Percentiles rank a stretch among this genome's conserved stretches.
These are phyloP conservation scores for Hoplodrina blanda DNA, from an alignment of 2,888 invertebrate species.

Conservation along the genomic window DNA sequence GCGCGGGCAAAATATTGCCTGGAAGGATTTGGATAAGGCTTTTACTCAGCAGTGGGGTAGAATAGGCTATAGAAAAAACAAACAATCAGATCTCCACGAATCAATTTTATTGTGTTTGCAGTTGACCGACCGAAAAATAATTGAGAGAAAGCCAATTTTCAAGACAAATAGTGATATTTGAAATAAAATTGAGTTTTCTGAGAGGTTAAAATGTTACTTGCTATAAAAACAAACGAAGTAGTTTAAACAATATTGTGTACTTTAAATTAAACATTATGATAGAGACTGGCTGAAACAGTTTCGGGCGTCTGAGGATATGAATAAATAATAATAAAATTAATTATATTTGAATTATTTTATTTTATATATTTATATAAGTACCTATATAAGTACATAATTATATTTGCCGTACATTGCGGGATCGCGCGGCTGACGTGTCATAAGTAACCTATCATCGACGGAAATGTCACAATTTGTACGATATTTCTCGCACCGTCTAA, in stretches of 20 bases:
- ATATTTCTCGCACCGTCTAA: no score
- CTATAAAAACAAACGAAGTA: slow-evolving; percentile 15
- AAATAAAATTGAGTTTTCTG: slow-evolving; percentile 45
- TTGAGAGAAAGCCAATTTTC: slow-evolving; percentile 58
- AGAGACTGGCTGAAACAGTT: no score
- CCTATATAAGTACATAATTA: no score
- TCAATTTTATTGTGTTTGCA: slow-evolving; percentile 55
- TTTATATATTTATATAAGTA: no score
- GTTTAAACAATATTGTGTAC: background rate
- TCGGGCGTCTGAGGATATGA: background rate
- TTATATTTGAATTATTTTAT: no score
- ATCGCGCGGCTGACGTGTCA: no score
- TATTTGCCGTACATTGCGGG: no score
- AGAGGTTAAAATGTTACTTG: slow-evolving; percentile 17
- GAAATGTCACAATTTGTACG: no score
- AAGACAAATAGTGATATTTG: slow-evolving; percentile 60
- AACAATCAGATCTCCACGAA: slow-evolving; percentile 42
- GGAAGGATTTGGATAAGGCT: no score
- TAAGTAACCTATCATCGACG: no score
- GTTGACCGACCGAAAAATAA: slow-evolving; percentile 54
- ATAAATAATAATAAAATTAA: background rate
- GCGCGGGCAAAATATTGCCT: no score
- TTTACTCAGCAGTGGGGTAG: background rate
- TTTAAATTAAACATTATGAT: background rate
- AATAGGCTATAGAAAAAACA: slow-evolving; percentile 2